phyloP scores from a whole-genome alignment of 2,797 vertebrate genomes.

The Leuciscus waleckii region DNA sequence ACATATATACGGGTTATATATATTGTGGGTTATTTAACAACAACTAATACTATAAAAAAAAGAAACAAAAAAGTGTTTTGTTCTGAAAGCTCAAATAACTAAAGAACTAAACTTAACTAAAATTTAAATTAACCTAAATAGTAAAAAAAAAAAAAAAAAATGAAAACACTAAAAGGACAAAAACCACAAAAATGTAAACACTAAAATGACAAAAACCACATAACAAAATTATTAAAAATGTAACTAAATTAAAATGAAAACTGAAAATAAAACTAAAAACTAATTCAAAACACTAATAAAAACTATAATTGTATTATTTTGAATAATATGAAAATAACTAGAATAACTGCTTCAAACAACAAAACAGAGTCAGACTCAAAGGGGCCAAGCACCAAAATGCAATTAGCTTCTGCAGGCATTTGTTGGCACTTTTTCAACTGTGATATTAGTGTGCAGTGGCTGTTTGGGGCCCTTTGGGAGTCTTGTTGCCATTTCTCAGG shows the following conservation, averaged over 20 bases:
- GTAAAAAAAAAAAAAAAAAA: too few relatives aligned
- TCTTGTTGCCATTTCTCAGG: slow-evolving; percentile 41
- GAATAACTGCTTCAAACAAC: not conserved
- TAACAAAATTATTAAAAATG: not conserved
- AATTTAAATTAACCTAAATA: not conserved
- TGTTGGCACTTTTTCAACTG: slow-evolving; percentile 14
- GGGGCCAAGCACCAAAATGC: not conserved
- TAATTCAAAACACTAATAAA: not conserved
- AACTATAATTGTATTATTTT: not conserved
- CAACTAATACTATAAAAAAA: too few relatives aligned
- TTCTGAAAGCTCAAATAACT: too few relatives aligned
- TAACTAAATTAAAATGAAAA: not conserved
- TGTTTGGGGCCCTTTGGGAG: slow-evolving; percentile 22
- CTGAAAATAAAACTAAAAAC: not conserved
- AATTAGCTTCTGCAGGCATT: slow-evolving; percentile 7
- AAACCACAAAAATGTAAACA: not conserved
- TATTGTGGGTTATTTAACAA: too few relatives aligned
- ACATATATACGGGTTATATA: too few relatives aligned
- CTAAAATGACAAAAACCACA: not conserved
- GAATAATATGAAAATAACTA: not conserved
- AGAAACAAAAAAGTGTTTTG: too few relatives aligned
- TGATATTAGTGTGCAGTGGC: slow-evolving; percentile 26
- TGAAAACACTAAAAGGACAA: not conserved
- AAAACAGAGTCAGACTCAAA: not conserved
- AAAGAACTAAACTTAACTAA: not conserved